Evolutionary conservation across 2,888 invertebrate species (phyloP).

Genomic region (Nephrotoma flavescens): DNA sequence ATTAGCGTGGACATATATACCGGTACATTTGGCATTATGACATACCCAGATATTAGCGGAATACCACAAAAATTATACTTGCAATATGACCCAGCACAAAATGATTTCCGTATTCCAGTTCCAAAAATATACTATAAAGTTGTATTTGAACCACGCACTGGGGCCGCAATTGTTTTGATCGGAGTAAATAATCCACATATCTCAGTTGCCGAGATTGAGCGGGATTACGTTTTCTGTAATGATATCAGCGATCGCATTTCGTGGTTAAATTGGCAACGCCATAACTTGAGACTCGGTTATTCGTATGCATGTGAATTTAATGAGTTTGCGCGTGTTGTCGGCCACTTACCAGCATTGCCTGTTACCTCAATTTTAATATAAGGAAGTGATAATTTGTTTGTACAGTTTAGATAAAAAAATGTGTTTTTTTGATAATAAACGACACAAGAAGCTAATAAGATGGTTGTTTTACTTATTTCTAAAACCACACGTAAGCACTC

Average conservation of each 20-base stretch:
- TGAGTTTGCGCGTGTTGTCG: neutral
- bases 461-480: too few relatives aligned
- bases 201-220: neutral
- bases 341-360: slow-evolving; percentile 3
- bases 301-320: neutral
- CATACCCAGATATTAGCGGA: slow-evolving; percentile 33
- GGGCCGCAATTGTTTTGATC: neutral
- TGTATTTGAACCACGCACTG: neutral
- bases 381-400: too few relatives aligned
- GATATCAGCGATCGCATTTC: neutral
- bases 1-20: slow-evolving; percentile 36
- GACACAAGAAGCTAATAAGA: too few relatives aligned
- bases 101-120: neutral
- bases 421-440: too few relatives aligned
- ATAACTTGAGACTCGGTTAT: neutral
- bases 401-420: too few relatives aligned
- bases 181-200: neutral
- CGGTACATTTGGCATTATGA: slow-evolving; percentile 39
- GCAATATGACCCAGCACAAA: slow-evolving; percentile 15
- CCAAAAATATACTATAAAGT: neutral
- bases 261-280: neutral
- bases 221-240: neutral
- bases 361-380: neutral
- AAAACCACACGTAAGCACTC: too few relatives aligned
- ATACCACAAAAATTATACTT: slow-evolving; percentile 28